Conservation (phyloP, 1,140 invertebrate species). For the Probaryconus sp. region DNA sequence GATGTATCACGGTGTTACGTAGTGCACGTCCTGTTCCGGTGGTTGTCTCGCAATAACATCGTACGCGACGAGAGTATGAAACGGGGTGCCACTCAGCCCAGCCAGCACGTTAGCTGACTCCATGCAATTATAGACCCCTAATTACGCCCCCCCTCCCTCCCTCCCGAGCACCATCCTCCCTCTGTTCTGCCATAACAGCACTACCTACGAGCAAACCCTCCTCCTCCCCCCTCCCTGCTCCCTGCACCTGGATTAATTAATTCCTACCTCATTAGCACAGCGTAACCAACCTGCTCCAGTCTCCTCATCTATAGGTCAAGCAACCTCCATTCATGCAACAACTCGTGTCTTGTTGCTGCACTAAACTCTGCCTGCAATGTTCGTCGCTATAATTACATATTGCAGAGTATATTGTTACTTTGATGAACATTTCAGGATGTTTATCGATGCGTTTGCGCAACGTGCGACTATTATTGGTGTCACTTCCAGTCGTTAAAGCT, state of each 20-base stretch:
- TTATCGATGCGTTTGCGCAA: too few species aligned
- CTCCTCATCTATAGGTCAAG: slow-evolving; percentile 61
- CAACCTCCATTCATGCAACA: slow-evolving; percentile 35
- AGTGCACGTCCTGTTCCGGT: slow-evolving; percentile 54
- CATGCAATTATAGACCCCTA: slow-evolving; percentile 74
- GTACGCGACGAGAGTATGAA: slow-evolving; percentile 58
- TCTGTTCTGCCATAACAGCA: slow-evolving; percentile 36
- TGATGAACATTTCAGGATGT: too few species aligned
- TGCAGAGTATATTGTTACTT: too few species aligned
- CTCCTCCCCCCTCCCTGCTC: not conserved
- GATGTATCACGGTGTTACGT: slow-evolving; percentile 50
- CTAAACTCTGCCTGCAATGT: not conserved
- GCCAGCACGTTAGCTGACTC: slow-evolving; percentile 69
- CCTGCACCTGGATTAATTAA: slow-evolving; percentile 71
- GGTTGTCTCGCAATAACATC: slow-evolving; percentile 54
- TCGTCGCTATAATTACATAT: not conserved
- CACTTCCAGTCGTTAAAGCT: too few species aligned
- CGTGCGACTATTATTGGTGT: too few species aligned
- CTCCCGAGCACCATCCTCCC: too few species aligned
- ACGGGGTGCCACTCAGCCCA: slow-evolving; percentile 65
- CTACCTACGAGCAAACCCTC: slow-evolving; percentile 36
- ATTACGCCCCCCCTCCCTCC: slow-evolving; percentile 63
- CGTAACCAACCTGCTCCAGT: slow-evolving; percentile 61
- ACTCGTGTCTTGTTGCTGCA: slow-evolving; percentile 6
- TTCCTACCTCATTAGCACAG: slow-evolving; percentile 72